phyloP scores from a whole-genome alignment of 2,888 invertebrate species.

The Coremacera marginata region DNA sequence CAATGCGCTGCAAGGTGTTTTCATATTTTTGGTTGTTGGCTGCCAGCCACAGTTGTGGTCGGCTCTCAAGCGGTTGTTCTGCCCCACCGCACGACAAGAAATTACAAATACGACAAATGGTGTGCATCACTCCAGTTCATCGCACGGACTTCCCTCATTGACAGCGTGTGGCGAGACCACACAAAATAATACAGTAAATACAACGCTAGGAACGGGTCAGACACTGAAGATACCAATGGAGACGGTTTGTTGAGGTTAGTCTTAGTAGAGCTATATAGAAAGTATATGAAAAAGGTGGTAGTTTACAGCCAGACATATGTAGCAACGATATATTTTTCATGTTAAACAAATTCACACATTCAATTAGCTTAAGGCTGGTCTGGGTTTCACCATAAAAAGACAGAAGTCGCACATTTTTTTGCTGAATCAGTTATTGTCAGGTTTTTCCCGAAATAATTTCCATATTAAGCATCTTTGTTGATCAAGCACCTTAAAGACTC shows the following conservation, averaged over 20 bases:
- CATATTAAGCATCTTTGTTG: too few species aligned
- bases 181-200: constrained; percentile 59
- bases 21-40: constrained; percentile 90
- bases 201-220: constrained; percentile 45
- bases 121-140: constrained; percentile 79
- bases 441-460: too few species aligned
- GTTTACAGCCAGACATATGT: too few species aligned
- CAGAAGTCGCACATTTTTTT: not conserved
- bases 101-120: constrained; percentile 74
- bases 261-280: not conserved
- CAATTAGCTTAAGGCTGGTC: not conserved
- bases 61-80: constrained; percentile 77
- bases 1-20: constrained; percentile 88
- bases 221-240: constrained; percentile 73
- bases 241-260: constrained; percentile 73
- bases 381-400: not conserved
- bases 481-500: too few species aligned
- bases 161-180: constrained; percentile 66
- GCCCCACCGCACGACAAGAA: constrained; percentile 72
- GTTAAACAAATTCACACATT: not conserved
- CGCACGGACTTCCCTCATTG: constrained; percentile 85
- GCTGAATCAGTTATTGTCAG: too few species aligned
- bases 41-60: constrained; percentile 87
- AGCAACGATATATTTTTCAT: too few species aligned
- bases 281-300: too few species aligned